Percentiles rank a stretch among this genome's conserved stretches.
These are phyloP conservation scores for Vulpes vulpes DNA, from an alignment of 2,113 vertebrate genomes.

Conservation along the genomic window DNA sequence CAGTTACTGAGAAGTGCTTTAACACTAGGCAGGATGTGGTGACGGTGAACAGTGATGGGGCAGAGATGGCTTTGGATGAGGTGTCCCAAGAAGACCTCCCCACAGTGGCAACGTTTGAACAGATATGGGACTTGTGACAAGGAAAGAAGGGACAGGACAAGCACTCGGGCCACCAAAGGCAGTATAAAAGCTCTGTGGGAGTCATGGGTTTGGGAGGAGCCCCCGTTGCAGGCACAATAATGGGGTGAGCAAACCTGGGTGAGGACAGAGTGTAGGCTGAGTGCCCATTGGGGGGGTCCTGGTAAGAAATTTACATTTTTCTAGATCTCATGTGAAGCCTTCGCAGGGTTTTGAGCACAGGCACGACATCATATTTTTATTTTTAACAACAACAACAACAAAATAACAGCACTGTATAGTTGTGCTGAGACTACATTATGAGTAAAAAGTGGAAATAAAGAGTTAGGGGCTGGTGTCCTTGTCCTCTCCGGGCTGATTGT, in stretches of 20 bases:
- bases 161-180: accelerated
- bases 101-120: not conserved
- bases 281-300: accelerated
- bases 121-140: not conserved
- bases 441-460: not conserved
- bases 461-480: too few relatives aligned
- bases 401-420: not conserved
- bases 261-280: accelerated
- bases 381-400: not conserved
- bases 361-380: not conserved
- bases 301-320: not conserved
- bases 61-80: not conserved
- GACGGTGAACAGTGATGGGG: too few relatives aligned
- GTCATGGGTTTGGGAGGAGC: not conserved
- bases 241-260: accelerated
- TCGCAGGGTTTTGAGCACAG: not conserved
- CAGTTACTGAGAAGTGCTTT: not conserved
- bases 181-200: not conserved
- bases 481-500: not conserved
- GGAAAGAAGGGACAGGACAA: not conserved
- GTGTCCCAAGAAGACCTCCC: not conserved
- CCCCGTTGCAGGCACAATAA: accelerated
- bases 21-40: not conserved
- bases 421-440: not conserved
- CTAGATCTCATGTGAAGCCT: not conserved